These are phyloP conservation scores for Philopotamus ludificatus DNA, from an alignment of 1,140 invertebrate genomes.

Conservation along the genomic window DNA sequence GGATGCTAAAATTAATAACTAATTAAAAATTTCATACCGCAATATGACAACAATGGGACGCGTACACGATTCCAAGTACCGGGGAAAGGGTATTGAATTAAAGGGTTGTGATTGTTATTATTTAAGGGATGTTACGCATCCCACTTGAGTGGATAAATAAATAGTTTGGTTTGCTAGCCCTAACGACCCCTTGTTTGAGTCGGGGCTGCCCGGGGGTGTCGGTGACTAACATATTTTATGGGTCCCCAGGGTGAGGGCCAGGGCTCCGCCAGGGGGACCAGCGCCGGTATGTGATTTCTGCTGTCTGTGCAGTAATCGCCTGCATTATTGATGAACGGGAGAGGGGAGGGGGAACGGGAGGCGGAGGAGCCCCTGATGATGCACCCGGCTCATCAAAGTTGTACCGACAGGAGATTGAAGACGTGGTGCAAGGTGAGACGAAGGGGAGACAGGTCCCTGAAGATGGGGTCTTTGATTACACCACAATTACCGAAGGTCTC, in stretches of 20 bases:
- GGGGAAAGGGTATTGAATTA: slow-evolving; percentile 26
- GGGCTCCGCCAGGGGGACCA: not conserved
- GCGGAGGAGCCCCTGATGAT: slow-evolving; percentile 2
- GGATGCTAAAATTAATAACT: too few relatives aligned
- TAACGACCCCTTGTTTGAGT: slow-evolving; percentile 1
- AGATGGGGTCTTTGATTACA: too few relatives aligned
- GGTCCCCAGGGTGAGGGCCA: slow-evolving; percentile 2
- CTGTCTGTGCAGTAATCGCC: slow-evolving; percentile 31
- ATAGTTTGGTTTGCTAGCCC: slow-evolving; percentile 6
- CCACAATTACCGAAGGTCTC: too few relatives aligned
- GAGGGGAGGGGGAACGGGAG: not conserved
- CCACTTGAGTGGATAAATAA: slow-evolving; percentile 21
- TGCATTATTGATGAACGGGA: slow-evolving; percentile 26
- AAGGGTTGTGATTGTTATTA: slow-evolving; percentile 29
- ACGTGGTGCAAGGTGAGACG: too few relatives aligned
- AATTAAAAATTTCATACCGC: too few relatives aligned
- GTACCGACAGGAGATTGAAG: not conserved
- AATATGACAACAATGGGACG: too few relatives aligned
- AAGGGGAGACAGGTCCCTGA: too few relatives aligned
- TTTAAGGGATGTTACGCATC: slow-evolving; percentile 24
- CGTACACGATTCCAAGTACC: too few relatives aligned
- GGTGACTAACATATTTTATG: slow-evolving; percentile 32
- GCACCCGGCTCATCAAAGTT: slow-evolving; percentile 3
- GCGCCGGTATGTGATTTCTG: slow-evolving; percentile 17
- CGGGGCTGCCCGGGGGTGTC: slow-evolving; percentile 4